Percentiles rank a stretch among this genome's conserved stretches.
These are phyloP conservation scores for Rotaria magnacalcarata DNA, from an alignment of 2,888 invertebrate genomes.

Conservation along the genomic window DNA sequence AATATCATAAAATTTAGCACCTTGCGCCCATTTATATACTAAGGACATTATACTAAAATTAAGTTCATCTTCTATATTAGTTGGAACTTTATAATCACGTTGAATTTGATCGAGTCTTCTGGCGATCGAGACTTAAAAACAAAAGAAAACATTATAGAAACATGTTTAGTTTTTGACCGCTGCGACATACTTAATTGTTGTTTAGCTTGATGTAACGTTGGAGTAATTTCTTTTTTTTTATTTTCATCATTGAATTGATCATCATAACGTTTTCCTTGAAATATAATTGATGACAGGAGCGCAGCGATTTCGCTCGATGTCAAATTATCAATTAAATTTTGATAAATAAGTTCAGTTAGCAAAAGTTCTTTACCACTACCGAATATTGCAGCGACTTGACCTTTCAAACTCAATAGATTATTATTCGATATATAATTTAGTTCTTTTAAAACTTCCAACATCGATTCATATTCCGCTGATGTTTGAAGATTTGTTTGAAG, in stretches of 20 bases:
- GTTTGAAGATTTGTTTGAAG: conserved; percentile 9
- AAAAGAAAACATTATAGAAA: neutral
- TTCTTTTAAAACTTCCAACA: conserved; percentile 41
- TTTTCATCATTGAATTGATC: neutral
- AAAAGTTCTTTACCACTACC: conserved; percentile 77
- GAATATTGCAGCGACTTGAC: conserved; percentile 74
- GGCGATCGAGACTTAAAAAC: conserved; percentile 12
- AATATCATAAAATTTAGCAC: conserved; percentile 66
- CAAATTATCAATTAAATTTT: conserved; percentile 79
- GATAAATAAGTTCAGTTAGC: conserved; percentile 85
- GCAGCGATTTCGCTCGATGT: conserved; percentile 88
- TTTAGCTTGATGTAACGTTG: neutral
- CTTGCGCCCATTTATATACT: conserved; percentile 90
- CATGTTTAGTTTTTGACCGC: neutral
- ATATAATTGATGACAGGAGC: conserved; percentile 82
- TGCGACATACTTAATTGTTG: neutral
- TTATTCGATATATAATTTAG: conserved; percentile 37
- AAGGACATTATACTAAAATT: conserved; percentile 88
- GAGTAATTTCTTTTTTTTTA: neutral
- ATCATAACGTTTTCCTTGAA: conserved; percentile 64
- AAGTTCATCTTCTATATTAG: conserved; percentile 61
- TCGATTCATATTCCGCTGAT: conserved; percentile 39
- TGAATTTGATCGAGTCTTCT: conserved; percentile 37
- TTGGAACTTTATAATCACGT: conserved; percentile 41
- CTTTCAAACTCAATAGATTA: conserved; percentile 70